Evolutionary conservation across 2,113 vertebrate species (phyloP).

Genomic region (Montifringilla adamsi): DNA sequence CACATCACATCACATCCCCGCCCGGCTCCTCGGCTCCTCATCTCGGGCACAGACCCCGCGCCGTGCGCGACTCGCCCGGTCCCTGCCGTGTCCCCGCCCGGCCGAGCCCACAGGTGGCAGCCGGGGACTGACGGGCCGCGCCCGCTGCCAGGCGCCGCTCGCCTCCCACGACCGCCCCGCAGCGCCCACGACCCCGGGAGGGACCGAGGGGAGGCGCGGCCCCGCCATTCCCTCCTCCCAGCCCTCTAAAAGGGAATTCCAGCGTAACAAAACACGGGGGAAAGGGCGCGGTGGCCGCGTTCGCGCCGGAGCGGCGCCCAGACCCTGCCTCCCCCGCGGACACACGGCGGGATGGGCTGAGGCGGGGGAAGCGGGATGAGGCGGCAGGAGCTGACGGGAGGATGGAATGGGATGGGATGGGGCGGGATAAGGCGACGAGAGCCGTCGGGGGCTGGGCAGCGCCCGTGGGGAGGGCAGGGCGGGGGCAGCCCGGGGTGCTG

Average conservation of each 20-base stretch:
- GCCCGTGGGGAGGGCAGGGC: background rate
- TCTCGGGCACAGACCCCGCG: background rate
- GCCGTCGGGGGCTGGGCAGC: background rate
- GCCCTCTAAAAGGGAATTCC: no score
- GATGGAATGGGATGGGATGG: background rate
- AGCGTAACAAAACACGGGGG: accelerated
- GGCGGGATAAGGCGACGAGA: background rate
- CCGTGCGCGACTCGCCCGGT: background rate
- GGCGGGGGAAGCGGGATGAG: background rate
- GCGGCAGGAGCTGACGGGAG: background rate
- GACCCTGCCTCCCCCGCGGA: background rate
- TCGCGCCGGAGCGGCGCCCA: background rate
- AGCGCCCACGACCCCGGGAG: background rate
- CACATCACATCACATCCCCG: background rate
- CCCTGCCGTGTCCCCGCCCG: background rate
- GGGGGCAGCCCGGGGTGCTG: background rate
- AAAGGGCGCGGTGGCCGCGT: background rate
- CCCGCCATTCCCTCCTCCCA: background rate
- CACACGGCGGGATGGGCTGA: background rate
- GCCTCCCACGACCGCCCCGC: background rate
- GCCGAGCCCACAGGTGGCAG: background rate
- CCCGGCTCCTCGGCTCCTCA: background rate
- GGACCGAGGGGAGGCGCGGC: background rate
- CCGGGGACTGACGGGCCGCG: background rate
- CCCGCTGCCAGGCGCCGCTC: background rate